Evolutionary conservation across 2,888 invertebrate species (phyloP).

Genomic region (Cynaeus angustus): DNA sequence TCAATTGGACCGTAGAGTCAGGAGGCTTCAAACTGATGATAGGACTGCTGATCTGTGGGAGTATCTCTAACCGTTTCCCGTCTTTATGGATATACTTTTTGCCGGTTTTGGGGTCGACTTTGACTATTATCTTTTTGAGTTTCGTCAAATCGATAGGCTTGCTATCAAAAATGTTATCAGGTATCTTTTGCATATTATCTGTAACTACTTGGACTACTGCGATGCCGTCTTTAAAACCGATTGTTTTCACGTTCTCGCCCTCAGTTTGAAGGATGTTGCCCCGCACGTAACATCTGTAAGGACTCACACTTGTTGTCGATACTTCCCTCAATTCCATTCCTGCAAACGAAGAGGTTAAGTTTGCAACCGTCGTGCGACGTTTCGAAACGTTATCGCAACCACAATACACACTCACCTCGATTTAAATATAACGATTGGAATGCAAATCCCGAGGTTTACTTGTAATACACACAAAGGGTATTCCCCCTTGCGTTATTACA

Average conservation of each 20-base stretch:
- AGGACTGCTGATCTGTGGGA: slow-evolving; percentile 9
- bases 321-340: slow-evolving; percentile 35
- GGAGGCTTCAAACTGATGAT: not conserved
- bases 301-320: not conserved
- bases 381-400: too few species aligned
- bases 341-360: slow-evolving; percentile 25
- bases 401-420: slow-evolving; percentile 5
- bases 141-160: slow-evolving; percentile 25
- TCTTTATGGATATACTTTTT: slow-evolving; percentile 44
- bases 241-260: slow-evolving; percentile 24
- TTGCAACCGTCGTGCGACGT: not conserved
- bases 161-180: slow-evolving; percentile 17
- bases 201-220: slow-evolving; percentile 23
- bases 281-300: slow-evolving; percentile 25
- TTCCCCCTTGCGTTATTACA: slow-evolving; percentile 35
- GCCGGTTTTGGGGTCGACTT: slow-evolving; percentile 37
- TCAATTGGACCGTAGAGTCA: not conserved
- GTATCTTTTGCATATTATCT: slow-evolving; percentile 9
- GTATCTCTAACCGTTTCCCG: slow-evolving; percentile 37
- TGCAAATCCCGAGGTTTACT: not conserved
- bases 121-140: slow-evolving; percentile 34
- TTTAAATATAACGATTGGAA: not conserved
- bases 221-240: slow-evolving; percentile 40
- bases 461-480: slow-evolving; percentile 24
- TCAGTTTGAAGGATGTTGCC: slow-evolving; percentile 16